Percentiles rank a stretch among this genome's conserved stretches.
phyloP scores from a whole-genome alignment of 1,140 invertebrate species.

The Monomorium pharaonis region DNA sequence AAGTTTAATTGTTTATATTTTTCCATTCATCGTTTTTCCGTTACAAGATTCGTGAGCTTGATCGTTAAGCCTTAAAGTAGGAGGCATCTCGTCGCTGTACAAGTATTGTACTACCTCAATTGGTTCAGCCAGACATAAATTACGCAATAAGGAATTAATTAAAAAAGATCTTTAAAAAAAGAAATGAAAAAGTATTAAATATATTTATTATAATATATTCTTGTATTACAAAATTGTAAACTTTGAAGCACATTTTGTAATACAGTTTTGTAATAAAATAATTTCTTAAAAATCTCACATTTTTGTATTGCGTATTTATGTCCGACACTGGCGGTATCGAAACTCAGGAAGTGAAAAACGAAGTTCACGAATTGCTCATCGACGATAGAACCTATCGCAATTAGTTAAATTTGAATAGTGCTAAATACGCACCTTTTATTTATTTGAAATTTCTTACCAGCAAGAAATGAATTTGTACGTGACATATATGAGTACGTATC shows the following conservation, averaged over 20 bases:
- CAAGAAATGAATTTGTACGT: neutral
- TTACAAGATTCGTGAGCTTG: neutral
- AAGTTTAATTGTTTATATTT: constrained; percentile 37
- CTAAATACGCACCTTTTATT: neutral
- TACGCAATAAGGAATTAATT: constrained; percentile 3
- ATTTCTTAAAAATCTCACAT: neutral
- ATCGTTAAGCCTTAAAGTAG: neutral
- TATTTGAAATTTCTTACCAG: neutral
- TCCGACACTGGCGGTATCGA: neutral
- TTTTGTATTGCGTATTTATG: neutral
- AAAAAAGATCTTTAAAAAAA: neutral
- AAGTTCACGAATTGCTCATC: neutral
- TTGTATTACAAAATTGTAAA: neutral
- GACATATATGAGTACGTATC: neutral
- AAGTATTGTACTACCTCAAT: neutral
- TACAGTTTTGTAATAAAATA: neutral
- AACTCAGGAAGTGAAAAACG: neutral
- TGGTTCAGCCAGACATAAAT: neutral
- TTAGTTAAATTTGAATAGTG: constrained; percentile 6
- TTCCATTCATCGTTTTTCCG: neutral
- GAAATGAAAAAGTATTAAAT: neutral
- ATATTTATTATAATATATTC: neutral
- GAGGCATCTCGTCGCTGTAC: neutral
- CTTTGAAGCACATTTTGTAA: neutral
- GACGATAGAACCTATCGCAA: neutral